These are phyloP conservation scores for Clinocottus analis DNA, from an alignment of 2,113 vertebrate genomes.

Conservation along the genomic window DNA sequence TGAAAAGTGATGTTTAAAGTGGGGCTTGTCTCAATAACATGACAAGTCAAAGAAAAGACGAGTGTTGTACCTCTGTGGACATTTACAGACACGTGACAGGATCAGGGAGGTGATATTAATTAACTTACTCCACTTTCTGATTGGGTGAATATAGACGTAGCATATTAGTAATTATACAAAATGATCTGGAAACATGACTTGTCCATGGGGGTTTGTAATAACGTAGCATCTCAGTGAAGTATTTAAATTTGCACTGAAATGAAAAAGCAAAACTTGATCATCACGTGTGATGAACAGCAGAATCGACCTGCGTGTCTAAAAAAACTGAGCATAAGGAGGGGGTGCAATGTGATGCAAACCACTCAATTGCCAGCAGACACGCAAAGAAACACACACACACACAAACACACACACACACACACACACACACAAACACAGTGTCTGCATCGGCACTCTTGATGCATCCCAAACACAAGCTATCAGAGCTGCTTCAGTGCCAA, in stretches of 20 bases:
- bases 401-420: constrained; percentile 23
- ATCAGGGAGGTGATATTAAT: background rate
- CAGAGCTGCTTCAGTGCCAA: constrained; percentile 81
- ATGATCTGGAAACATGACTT: constrained; percentile 10
- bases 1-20: background rate
- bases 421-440: constrained; percentile 36
- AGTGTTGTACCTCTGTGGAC: background rate
- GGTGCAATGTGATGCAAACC: constrained; percentile 46
- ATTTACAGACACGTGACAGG: background rate
- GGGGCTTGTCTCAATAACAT: background rate
- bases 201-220: background rate
- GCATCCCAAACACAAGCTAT: constrained; percentile 83
- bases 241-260: constrained; percentile 27
- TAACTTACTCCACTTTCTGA: background rate
- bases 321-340: constrained; percentile 48
- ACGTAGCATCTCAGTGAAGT: constrained; percentile 4
- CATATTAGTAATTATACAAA: constrained; percentile 6
- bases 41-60: background rate
- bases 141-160: background rate
- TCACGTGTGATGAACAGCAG: constrained; percentile 54
- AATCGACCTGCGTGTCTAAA: constrained; percentile 33
- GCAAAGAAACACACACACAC: constrained; percentile 57
- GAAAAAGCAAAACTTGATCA: constrained; percentile 44
- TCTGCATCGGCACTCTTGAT: constrained; percentile 78
- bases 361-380: constrained; percentile 55